phyloP scores from a whole-genome alignment of 2,888 invertebrate species.

The Automeris io region DNA sequence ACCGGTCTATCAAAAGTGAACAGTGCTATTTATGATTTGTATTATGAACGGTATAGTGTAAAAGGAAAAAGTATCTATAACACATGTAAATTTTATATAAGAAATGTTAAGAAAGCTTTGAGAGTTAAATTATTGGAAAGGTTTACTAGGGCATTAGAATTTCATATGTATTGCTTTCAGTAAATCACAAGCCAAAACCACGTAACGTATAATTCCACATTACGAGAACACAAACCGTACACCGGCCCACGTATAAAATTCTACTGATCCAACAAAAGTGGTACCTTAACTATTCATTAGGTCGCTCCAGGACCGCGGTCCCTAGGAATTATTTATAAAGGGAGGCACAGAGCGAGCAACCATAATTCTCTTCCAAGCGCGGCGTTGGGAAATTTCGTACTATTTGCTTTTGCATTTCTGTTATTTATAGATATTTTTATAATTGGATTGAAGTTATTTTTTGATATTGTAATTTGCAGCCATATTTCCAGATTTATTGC shows the following conservation, averaged over 20 bases:
- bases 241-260: slow-evolving; percentile 4
- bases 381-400: neutral
- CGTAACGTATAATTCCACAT: neutral
- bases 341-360: slow-evolving; percentile 19
- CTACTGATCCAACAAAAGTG: slow-evolving; percentile 26
- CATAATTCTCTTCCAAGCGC: slow-evolving; percentile 20
- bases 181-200: no score
- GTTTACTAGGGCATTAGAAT: no score
- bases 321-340: slow-evolving; percentile 45
- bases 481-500: no score
- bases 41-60: no score
- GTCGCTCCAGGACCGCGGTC: slow-evolving; percentile 25
- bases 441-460: neutral
- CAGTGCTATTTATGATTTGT: no score
- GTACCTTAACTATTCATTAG: slow-evolving; percentile 40
- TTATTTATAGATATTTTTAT: neutral
- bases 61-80: no score
- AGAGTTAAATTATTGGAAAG: no score
- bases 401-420: neutral
- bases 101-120: no score
- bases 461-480: no score
- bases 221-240: slow-evolving; percentile 2
- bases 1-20: no score
- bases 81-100: no score
- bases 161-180: no score